Conservation (phyloP, 2,888 invertebrate species). For the Hemaris fuciformis region DNA sequence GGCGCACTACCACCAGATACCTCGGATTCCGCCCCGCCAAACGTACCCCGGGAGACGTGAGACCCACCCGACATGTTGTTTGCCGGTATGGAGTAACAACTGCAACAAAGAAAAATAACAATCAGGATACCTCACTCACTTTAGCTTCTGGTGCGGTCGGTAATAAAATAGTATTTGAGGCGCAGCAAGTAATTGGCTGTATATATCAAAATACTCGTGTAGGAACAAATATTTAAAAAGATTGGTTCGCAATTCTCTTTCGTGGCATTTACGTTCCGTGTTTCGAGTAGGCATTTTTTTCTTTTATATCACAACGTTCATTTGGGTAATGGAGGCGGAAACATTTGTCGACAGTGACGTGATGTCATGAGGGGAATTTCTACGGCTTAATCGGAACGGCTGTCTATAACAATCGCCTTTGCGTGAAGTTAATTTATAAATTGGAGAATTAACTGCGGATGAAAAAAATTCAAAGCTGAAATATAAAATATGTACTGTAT, state of each 20-base stretch:
- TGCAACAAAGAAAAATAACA: constrained; percentile 53
- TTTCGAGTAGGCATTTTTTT: neutral
- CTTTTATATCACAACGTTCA: constrained; percentile 1
- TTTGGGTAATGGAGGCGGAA: constrained; percentile 8
- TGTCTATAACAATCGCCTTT: neutral
- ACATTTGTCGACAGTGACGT: constrained; percentile 5
- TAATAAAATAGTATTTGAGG: neutral
- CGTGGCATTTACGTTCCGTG: neutral
- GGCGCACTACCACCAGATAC: constrained; percentile 77
- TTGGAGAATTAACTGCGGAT: neutral
- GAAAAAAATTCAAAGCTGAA: neutral
- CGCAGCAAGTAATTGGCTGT: no score
- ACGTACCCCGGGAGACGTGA: constrained; percentile 79
- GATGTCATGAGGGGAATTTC: neutral
- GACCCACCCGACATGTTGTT: constrained; percentile 85
- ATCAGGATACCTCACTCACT: no score
- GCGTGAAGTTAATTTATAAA: neutral
- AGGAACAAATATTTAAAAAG: neutral
- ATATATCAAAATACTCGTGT: no score
- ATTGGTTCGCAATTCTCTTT: neutral
- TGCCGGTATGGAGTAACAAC: constrained; percentile 83
- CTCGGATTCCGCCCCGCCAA: constrained; percentile 66
- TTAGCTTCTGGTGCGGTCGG: no score
- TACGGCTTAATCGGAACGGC: neutral
- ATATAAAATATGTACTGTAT: neutral